These are phyloP conservation scores for Chrysolina americana DNA, from an alignment of 2,888 invertebrate genomes.

Conservation along the genomic window DNA sequence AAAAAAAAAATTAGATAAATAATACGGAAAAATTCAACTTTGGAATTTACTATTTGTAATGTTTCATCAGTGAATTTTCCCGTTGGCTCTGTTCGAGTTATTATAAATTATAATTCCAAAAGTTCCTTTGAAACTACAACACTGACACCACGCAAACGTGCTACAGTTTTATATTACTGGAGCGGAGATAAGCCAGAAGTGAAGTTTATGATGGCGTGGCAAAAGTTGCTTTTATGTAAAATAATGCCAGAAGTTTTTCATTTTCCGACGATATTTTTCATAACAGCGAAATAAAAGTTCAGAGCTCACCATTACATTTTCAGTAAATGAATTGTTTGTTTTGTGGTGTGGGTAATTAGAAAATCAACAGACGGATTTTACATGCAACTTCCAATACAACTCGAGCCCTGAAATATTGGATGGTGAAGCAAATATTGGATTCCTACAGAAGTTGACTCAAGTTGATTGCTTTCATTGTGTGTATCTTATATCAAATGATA, in stretches of 20 bases:
- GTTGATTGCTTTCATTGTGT: no score
- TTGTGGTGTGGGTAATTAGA: background rate
- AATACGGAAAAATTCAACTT: no score
- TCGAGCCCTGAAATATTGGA: no score
- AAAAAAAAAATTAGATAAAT: background rate
- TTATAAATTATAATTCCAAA: conserved; percentile 2
- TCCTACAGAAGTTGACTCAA: no score
- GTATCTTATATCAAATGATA: no score
- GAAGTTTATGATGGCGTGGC: conserved; percentile 36
- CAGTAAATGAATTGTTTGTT: background rate
- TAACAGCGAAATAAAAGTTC: conserved; percentile 15
- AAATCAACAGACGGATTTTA: no score
- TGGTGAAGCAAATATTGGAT: no score
- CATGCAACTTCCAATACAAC: no score
- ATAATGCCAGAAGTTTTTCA: conserved; percentile 33
- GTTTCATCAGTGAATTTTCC: background rate
- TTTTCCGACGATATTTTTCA: conserved; percentile 22
- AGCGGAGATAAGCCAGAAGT: conserved; percentile 35
- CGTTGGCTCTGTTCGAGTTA: background rate
- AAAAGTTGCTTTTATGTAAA: conserved; percentile 37
- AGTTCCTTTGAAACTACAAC: conserved; percentile 2
- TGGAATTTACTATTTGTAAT: background rate
- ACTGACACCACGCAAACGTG: conserved; percentile 9
- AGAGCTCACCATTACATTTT: conserved; percentile 2
- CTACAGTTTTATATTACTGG: conserved; percentile 23